Conservation (phyloP, 2,113 vertebrate genomes). For the Marcusenius ussheri region DNA sequence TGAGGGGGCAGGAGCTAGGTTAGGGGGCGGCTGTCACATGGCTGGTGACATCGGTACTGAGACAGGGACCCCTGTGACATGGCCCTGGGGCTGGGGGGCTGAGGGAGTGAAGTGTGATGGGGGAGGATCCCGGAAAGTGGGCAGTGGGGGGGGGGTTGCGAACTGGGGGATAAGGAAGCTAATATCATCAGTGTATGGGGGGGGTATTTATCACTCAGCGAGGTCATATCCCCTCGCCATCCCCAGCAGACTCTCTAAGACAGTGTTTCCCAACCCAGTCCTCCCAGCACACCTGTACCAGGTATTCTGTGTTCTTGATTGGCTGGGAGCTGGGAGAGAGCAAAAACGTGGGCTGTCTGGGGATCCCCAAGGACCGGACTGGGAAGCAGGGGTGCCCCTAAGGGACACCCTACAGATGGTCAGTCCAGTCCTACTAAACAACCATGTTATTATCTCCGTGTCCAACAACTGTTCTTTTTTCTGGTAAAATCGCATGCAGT, state of each 20-base stretch:
- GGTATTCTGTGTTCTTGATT: neutral
- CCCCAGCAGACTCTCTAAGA: neutral
- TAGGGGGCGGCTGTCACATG: constrained; percentile 21
- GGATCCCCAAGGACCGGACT: neutral
- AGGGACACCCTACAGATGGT: neutral
- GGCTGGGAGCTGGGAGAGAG: neutral
- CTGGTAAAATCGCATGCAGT: neutral
- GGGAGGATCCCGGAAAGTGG: neutral
- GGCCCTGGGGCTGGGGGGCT: constrained; percentile 59
- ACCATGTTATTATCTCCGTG: neutral
- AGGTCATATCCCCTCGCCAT: neutral
- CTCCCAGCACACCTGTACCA: neutral
- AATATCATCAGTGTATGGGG: neutral
- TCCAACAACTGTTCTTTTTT: neutral
- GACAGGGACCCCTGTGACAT: constrained; percentile 15
- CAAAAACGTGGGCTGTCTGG: neutral
- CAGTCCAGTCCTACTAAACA: neutral
- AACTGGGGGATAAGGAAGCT: neutral
- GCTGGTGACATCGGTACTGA: constrained; percentile 37
- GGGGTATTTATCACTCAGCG: neutral
- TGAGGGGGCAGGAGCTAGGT: constrained; percentile 26
- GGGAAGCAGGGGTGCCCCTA: neutral
- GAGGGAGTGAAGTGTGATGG: constrained; percentile 34
- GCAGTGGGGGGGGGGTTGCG: neutral
- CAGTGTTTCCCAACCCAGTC: neutral